phyloP scores from a whole-genome alignment of 2,888 invertebrate genomes.

The Arge pagana region DNA sequence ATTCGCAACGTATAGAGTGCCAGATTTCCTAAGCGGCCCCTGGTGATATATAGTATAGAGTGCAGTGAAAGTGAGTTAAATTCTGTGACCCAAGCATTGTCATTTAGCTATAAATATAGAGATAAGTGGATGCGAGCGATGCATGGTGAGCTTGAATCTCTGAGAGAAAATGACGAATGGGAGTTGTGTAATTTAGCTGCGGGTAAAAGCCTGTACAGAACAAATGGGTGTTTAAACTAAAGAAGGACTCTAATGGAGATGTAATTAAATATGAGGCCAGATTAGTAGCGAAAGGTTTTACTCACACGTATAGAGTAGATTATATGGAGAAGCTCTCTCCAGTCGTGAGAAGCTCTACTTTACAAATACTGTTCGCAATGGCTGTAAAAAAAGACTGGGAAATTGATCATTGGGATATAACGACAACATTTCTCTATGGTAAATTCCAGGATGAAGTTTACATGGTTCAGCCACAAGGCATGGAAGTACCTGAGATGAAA shows the following conservation, averaged over 20 bases:
- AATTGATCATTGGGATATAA: conserved; percentile 1
- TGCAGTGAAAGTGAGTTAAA: background rate
- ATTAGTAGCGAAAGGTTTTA: background rate
- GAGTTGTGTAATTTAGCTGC: too few species aligned
- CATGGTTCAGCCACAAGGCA: background rate
- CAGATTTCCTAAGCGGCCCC: too few species aligned
- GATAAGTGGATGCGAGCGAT: background rate
- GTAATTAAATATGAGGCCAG: conserved; percentile 1
- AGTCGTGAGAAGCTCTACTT: background rate
- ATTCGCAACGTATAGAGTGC: too few species aligned
- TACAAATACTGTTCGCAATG: background rate
- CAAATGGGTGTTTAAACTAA: conserved; percentile 3
- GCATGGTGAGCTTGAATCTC: background rate
- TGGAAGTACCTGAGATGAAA: background rate
- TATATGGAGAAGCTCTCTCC: background rate
- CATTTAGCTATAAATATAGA: background rate
- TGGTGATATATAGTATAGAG: too few species aligned
- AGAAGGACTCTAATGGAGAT: background rate
- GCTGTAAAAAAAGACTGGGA: conserved; percentile 1
- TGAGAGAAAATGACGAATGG: background rate
- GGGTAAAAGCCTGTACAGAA: conserved; percentile 1
- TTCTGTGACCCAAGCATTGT: background rate
- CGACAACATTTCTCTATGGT: background rate
- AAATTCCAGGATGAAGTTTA: background rate
- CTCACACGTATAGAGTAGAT: background rate